Evolutionary conservation across 2,888 invertebrate species (phyloP), one percentile per base, ranked within the genome.

Genomic region (Opisthograptis luteolata): DNA sequence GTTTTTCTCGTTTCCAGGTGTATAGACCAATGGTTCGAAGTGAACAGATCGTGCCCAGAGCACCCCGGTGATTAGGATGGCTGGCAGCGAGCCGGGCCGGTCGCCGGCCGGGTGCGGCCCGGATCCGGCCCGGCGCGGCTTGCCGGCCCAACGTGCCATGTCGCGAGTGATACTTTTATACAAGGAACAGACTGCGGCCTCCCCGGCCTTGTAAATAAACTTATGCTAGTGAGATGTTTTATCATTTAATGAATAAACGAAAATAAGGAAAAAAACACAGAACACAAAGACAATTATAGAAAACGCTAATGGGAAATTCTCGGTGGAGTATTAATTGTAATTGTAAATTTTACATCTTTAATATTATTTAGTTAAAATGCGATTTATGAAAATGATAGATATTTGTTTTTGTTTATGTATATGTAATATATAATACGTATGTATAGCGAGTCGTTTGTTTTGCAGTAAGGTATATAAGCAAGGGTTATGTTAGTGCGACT

Each of bases 11-110:
- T 55, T 93, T 95, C 36, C 93, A 99, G 98, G 87, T 99, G 99
- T 93, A 99, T 99, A 92, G 99, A 99, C 92, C 95, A 96, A 92
- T 99, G 99, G 99, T 99, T 99, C 92, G 97, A 98, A 91, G 96
- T 98, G 84, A 99, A 99, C 93, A 95, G 99, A 89, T 97, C 97
- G 78, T 99, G 99, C 92, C 99, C 99, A 43, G 99, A 99, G 91
- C 99, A 99, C 92, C 99, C 99, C 70, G 96, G 97, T 75, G 98
- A 98, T 92, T 98, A 94, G 93, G 41, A 27, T 31, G n/a, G 32
- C 32, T 12, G 35, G 2, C 37, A 9, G 36, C 24, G 12, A 19
- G 28, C 22, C 22, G 12, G 25, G n/a, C 28, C 48, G 35, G 24
- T 9, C 90, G 82, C 71, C 54, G 57, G 37, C 44, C 37, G 36